phyloP scores from a whole-genome alignment of 2,888 invertebrate genomes.

The Eugnorisma glareosa region DNA sequence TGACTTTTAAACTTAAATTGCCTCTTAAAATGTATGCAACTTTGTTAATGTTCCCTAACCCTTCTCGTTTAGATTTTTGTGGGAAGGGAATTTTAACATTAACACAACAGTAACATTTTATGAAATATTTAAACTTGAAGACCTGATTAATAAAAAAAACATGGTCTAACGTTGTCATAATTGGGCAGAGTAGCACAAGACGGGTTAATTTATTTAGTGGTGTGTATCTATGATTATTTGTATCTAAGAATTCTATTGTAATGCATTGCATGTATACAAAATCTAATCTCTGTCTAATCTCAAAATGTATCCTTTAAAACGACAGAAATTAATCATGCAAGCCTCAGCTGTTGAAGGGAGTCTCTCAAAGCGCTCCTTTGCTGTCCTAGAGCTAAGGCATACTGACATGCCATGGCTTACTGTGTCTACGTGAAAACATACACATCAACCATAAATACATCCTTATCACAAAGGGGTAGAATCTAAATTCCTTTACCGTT shows the following conservation, averaged over 20 bases:
- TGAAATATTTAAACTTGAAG: neutral
- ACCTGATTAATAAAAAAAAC: neutral
- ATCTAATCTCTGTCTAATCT: neutral
- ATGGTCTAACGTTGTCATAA: neutral
- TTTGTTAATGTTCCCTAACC: conserved; percentile 64
- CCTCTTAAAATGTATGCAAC: conserved; percentile 58
- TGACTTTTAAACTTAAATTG: conserved; percentile 65
- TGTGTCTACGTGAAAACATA: conserved; percentile 36
- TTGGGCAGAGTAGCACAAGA: neutral
- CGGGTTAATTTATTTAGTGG: neutral
- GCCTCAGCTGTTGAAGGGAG: conserved; percentile 84
- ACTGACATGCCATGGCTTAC: conserved; percentile 70
- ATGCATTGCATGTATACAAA: neutral
- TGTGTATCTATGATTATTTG: neutral
- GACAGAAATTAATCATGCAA: conserved; percentile 80
- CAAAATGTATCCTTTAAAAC: conserved; percentile 47
- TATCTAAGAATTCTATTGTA: neutral
- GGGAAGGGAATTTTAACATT: conserved; percentile 5
- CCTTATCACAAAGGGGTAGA: conserved; percentile 49
- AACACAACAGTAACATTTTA: neutral
- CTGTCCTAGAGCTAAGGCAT: conserved; percentile 71
- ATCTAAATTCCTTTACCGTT: conserved; percentile 41
- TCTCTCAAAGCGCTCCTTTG: conserved; percentile 71
- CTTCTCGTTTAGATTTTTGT: conserved; percentile 14
- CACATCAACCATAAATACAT: conserved; percentile 7